Percentiles rank a stretch among this genome's conserved stretches.
These are phyloP conservation scores for Phaethon lepturus DNA, from an alignment of 2,113 vertebrate species.

Conservation along the genomic window DNA sequence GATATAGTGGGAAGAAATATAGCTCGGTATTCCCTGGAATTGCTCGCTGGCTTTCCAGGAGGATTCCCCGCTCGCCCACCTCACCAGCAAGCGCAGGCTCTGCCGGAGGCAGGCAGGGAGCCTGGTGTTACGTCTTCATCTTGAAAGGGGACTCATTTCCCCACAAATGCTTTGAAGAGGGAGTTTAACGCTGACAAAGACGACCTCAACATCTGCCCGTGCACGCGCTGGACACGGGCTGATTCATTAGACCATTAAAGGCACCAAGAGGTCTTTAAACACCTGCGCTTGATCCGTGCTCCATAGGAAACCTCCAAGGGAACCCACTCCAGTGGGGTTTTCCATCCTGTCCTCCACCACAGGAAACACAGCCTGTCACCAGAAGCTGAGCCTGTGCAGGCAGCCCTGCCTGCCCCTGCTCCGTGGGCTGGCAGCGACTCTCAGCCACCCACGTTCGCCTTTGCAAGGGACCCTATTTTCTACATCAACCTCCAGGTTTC, in stretches of 20 bases:
- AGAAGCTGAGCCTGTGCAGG: not conserved
- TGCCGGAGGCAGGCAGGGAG: not conserved
- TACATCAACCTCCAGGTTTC: not conserved
- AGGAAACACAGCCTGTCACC: not conserved
- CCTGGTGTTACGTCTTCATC: constrained; percentile 5
- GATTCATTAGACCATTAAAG: constrained; percentile 17
- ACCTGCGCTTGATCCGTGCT: not conserved
- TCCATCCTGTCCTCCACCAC: not conserved
- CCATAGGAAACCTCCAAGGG: not conserved
- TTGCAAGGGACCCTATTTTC: not conserved
- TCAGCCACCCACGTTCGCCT: not conserved
- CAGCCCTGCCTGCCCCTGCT: not conserved
- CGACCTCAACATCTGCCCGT: not conserved
- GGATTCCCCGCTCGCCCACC: not conserved
- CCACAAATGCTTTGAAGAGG: constrained; percentile 43
- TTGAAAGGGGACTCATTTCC: constrained; percentile 54
- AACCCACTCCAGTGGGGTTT: not conserved
- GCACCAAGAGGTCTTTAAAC: not conserved
- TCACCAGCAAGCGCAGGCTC: accelerated
- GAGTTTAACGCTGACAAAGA: constrained; percentile 3
- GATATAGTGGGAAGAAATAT: not conserved
- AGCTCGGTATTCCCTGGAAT: not conserved
- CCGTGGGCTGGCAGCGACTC: accelerated
- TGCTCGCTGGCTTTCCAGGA: not conserved
- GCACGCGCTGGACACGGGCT: not conserved